Evolutionary conservation across 2,888 invertebrate genomes (phyloP), one percentile per base, ranked within the genome.

Genomic region (Patella ulyssiponensis): DNA sequence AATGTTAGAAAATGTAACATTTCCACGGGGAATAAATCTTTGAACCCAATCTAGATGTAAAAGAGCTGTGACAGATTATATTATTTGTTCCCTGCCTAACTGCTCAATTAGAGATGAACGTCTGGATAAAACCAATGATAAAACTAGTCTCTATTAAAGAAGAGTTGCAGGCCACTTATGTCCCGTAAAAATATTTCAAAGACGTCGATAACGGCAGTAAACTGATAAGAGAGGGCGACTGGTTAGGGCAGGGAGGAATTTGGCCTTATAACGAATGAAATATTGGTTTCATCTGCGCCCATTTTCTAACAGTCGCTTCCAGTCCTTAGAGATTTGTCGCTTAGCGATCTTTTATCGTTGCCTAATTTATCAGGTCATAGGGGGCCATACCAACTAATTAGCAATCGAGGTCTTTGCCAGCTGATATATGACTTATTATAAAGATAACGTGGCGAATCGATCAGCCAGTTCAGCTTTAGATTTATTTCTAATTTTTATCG

Each of bases 401-500:
- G 79, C 78, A 70, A 76, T 23, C 69, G 54, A 77, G 70, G 75
- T 70, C 74, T 58, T 71, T 70, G 71, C 20, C 72, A 44, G 51
- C 80, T 81, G 82, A 82, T 79, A 78, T 82, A 82, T 73, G 79
- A 74, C 80, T 79, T 80, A 82, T 82, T 78, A 79, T 72, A 75
- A 74, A 79, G 82, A 82, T 81, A 79, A 80, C 77, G 78, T 78
- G 17, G 54, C 71, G 73, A 76, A 75, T 71, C 79, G 80, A 80
- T 80, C 77, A 74, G 75, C 51, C 73, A 54, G 56, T 14, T 9
- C 71, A 75, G 69, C 69, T 76, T 76, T 54, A 80, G 82, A 80
- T 80, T 81, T 82, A 82, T 79, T 81, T 79, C 79, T 76, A 73
- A 78, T 82, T 82, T 82, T 80, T 79, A 80, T 80, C 76, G 77